phyloP scores from a whole-genome alignment of 35 echinoderm and acorn worm species.

The Diadema setosum region DNA sequence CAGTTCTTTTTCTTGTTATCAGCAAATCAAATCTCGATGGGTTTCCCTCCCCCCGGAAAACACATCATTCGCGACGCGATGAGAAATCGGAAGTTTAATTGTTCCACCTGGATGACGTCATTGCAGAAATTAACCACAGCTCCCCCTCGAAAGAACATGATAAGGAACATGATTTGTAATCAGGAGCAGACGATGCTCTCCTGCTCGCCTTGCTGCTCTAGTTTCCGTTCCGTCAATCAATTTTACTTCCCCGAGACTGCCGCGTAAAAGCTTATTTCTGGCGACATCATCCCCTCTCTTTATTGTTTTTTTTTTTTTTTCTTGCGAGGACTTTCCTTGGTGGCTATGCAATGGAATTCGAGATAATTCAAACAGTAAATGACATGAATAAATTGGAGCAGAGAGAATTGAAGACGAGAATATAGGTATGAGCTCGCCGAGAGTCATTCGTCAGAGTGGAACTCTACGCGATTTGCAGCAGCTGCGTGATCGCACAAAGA shows the following conservation, averaged over 20 bases:
- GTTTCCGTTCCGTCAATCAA: not conserved
- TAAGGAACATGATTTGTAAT: not conserved
- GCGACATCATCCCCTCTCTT: not conserved
- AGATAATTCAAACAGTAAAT: too few species aligned
- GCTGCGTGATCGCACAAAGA: not conserved
- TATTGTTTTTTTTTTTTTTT: not conserved
- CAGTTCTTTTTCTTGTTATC: not conserved
- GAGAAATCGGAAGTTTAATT: constrained; percentile 1
- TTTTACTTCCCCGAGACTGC: too few species aligned
- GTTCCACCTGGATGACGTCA: constrained; percentile 27
- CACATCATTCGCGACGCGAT: not conserved
- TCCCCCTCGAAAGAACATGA: not conserved
- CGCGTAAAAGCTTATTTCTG: too few species aligned
- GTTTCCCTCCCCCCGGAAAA: not conserved
- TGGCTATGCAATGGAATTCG: too few species aligned
- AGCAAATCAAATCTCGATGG: not conserved
- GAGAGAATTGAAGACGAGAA: too few species aligned
- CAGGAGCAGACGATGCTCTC: not conserved
- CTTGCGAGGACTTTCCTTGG: not conserved
- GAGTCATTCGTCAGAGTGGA: too few species aligned
- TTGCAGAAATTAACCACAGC: not conserved
- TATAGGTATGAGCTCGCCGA: too few species aligned
- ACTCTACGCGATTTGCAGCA: not conserved
- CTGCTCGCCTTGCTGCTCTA: not conserved
- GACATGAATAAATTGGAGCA: too few species aligned